These are phyloP conservation scores for Frankliniella fusca DNA, from an alignment of 2,888 invertebrate species.

Conservation along the genomic window DNA sequence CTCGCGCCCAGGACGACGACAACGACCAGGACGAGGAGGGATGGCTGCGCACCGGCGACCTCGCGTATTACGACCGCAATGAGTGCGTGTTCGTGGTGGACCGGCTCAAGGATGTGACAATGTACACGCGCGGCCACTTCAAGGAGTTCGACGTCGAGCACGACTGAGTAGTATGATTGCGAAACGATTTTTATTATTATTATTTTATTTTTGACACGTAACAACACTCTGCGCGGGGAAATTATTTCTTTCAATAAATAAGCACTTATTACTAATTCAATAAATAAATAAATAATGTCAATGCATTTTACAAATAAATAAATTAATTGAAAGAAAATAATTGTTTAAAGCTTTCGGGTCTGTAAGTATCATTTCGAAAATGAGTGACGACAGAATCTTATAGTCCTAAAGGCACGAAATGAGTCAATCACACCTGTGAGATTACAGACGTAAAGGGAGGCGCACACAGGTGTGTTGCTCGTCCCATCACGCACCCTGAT, in stretches of 20 bases:
- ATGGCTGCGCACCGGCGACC: slow-evolving; percentile 18
- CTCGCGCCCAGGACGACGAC: not conserved
- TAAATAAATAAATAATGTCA: slow-evolving; percentile 8
- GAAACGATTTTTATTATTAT: not conserved
- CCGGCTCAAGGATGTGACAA: not conserved
- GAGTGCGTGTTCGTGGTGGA: slow-evolving; percentile 19
- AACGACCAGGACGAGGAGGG: not conserved
- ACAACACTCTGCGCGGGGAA: not conserved
- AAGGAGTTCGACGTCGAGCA: slow-evolving; percentile 6
- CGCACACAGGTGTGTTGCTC: no score
- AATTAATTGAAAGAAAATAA: not conserved
- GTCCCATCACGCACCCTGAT: no score
- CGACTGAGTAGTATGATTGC: not conserved
- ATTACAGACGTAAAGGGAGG: no score
- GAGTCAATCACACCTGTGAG: no score
- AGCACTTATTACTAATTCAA: not conserved
- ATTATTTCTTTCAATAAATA: not conserved
- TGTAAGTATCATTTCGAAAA: no score
- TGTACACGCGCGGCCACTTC: slow-evolving; percentile 16
- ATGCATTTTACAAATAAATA: not conserved
- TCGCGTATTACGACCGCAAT: not conserved
- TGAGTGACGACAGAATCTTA: no score
- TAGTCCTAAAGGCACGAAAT: no score
- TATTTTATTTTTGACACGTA: no score
- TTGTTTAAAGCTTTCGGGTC: no score